Conservation (phyloP, 92 coral and sea anemone genomes). For the Anthopleura xanthogrammica region DNA sequence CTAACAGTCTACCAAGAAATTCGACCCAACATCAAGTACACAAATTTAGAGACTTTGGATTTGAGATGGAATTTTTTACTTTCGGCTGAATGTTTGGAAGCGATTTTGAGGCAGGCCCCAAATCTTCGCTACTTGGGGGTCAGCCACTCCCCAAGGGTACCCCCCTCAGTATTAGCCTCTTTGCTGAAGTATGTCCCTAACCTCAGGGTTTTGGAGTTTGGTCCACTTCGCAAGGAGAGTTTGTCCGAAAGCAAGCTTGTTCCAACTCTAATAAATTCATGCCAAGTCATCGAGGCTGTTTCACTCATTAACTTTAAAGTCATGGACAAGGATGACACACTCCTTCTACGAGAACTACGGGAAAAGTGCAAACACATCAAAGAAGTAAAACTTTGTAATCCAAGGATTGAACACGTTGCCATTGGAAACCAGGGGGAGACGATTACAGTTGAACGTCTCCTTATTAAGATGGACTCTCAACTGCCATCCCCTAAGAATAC, state of each 20-base stretch:
- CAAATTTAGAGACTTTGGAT: constrained; percentile 86
- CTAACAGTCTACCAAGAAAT: constrained; percentile 96
- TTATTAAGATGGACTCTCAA: constrained; percentile 94
- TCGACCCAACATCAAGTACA: constrained; percentile 70
- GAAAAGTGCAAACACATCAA: constrained; percentile 82
- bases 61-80: constrained; percentile 95
- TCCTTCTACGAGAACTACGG: constrained; percentile 70
- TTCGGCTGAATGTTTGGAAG: constrained; percentile 97
- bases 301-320: constrained; percentile 94
- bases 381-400: constrained; percentile 94
- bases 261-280: constrained; percentile 71
- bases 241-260: constrained; percentile 89
- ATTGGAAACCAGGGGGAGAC: constrained; percentile 97
- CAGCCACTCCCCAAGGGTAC: constrained; percentile 98
- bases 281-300: constrained; percentile 89
- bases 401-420: constrained; percentile 96
- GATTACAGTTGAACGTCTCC: constrained; percentile 89
- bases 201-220: constrained; percentile 92
- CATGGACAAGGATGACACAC: constrained; percentile 70
- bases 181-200: constrained; percentile 88
- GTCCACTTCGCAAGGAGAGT: constrained; percentile 96
- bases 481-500: constrained; percentile 95
- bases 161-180: constrained; percentile 91
- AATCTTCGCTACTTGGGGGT: constrained; percentile 95
- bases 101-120: constrained; percentile 91